phyloP scores from a whole-genome alignment of 2,888 invertebrate species.

The Acrobasis repandana region DNA sequence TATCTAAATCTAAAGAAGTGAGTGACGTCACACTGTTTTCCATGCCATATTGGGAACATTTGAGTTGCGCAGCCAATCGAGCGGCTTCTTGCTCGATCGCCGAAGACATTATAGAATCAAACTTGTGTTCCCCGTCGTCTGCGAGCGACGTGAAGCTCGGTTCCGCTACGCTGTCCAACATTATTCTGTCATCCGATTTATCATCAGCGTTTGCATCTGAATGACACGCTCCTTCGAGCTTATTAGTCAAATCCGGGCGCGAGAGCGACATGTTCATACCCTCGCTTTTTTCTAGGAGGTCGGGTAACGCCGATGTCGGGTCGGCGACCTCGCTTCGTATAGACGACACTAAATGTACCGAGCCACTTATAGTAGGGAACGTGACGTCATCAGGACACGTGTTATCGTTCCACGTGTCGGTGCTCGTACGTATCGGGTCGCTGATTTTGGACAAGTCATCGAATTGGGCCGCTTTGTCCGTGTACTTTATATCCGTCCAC shows the following conservation, averaged over 20 bases:
- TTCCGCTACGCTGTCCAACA: conserved; percentile 56
- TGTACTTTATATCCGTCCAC: conserved; percentile 60
- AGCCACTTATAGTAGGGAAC: conserved; percentile 91
- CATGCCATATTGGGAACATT: conserved; percentile 63
- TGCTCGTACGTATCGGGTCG: conserved; percentile 30
- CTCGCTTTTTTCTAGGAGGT: conserved; percentile 70
- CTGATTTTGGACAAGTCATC: conserved; percentile 7
- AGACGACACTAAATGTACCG: conserved; percentile 87
- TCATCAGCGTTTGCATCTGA: conserved; percentile 28
- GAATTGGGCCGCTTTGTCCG: conserved; percentile 29
- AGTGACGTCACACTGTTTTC: conserved; percentile 84
- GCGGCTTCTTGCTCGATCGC: conserved; percentile 90
- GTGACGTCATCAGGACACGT: conserved; percentile 90
- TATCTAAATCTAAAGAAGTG: conserved; percentile 87
- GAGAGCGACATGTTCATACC: conserved; percentile 46
- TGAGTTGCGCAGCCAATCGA: conserved; percentile 80
- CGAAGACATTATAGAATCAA: conserved; percentile 86
- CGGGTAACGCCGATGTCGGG: conserved; percentile 59
- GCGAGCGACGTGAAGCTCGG: conserved; percentile 63
- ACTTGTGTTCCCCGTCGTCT: conserved; percentile 79
- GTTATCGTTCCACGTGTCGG: conserved; percentile 92
- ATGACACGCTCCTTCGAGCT: conserved; percentile 43
- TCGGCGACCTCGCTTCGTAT: conserved; percentile 84
- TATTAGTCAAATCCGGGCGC: conserved; percentile 68
- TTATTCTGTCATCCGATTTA: conserved; percentile 39